phyloP scores from a whole-genome alignment of 1,140 invertebrate genomes.

The Macrobrachium nipponense region DNA sequence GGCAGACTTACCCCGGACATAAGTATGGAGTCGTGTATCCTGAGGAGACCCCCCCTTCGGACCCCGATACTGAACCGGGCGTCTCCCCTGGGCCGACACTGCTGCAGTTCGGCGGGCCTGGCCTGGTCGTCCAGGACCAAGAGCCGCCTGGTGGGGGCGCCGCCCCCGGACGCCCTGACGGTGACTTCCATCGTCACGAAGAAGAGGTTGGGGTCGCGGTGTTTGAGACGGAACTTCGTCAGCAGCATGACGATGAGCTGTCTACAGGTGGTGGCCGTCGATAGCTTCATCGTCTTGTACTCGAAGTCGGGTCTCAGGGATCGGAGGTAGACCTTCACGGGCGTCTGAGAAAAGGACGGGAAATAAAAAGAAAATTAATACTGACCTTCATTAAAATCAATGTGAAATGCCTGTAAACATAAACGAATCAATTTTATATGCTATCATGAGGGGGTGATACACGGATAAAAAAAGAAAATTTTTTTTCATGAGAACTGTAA shows the following conservation, averaged over 20 bases:
- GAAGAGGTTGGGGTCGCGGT: slow-evolving; percentile 89
- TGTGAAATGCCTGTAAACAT: background rate
- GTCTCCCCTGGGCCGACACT: slow-evolving; percentile 90
- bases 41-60: slow-evolving; percentile 85
- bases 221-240: slow-evolving; percentile 90
- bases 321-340: slow-evolving; percentile 90
- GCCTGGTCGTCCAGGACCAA: slow-evolving; percentile 89
- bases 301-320: slow-evolving; percentile 90
- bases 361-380: background rate
- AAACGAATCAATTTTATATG: no score
- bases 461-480: no score
- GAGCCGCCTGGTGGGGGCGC: slow-evolving; percentile 76
- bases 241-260: slow-evolving; percentile 87
- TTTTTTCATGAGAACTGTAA: no score
- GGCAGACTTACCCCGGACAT: slow-evolving; percentile 75
- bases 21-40: slow-evolving; percentile 90
- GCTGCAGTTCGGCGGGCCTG: slow-evolving; percentile 86
- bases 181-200: slow-evolving; percentile 95
- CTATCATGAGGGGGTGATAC: no score
- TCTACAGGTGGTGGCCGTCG: slow-evolving; percentile 84
- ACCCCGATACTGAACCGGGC: slow-evolving; percentile 83
- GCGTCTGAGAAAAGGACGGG: slow-evolving; percentile 77
- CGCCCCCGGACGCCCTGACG: slow-evolving; percentile 71
- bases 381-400: no score
- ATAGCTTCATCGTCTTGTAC: slow-evolving; percentile 91